phyloP scores from a whole-genome alignment of 1,140 invertebrate species.

The Belonocnema kinseyi region DNA sequence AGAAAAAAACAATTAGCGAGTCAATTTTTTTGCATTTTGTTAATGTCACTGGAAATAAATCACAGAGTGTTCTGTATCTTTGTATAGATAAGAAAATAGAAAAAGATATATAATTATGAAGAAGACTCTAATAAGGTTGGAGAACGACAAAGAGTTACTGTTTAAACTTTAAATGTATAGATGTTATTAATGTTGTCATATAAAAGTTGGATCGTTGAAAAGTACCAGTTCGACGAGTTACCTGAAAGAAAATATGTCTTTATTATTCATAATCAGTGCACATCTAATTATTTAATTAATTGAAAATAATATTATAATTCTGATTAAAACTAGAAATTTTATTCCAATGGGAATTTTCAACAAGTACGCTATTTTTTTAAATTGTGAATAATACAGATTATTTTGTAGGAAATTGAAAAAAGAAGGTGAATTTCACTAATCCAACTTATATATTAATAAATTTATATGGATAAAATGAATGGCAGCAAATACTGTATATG shows the following conservation, averaged over 20 bases:
- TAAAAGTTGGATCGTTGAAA: constrained; percentile 25
- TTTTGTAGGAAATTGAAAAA: neutral
- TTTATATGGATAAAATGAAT: constrained; percentile 2
- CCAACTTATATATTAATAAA: constrained; percentile 17
- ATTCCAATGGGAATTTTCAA: too few relatives aligned
- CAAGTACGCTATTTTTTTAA: too few relatives aligned
- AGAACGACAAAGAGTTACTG: constrained; percentile 19
- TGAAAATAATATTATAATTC: too few relatives aligned
- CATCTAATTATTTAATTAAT: too few relatives aligned
- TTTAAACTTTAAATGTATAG: constrained; percentile 15
- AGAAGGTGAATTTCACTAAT: neutral
- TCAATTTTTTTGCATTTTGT: neutral
- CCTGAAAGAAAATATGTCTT: neutral
- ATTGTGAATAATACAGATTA: neutral
- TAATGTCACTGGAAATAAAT: neutral
- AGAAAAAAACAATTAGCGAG: too few relatives aligned
- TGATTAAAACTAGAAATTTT: too few relatives aligned
- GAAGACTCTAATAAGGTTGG: constrained; percentile 11
- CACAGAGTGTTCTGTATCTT: constrained; percentile 6
- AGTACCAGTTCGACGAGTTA: neutral
- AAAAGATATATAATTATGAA: constrained; percentile 13
- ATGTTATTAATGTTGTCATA: constrained; percentile 22
- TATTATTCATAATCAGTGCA: neutral
- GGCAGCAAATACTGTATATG: neutral
- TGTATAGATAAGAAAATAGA: constrained; percentile 13